Percentiles rank a stretch among this genome's conserved stretches.
These are phyloP conservation scores for Urocyon cinereoargenteus DNA, from an alignment of 2,797 vertebrate genomes.

Conservation along the genomic window DNA sequence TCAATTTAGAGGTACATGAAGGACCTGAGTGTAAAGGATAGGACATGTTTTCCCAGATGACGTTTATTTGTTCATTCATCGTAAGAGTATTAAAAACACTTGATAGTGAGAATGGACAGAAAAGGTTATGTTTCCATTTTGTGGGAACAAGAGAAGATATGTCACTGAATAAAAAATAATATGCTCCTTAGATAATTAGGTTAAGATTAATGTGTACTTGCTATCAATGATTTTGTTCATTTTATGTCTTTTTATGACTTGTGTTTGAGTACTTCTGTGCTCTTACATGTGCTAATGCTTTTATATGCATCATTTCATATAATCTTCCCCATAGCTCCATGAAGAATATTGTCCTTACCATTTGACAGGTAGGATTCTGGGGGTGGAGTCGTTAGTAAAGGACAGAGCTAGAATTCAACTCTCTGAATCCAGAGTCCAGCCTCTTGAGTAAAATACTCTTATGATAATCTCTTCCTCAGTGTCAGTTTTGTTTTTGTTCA, in stretches of 20 bases:
- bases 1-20: not conserved
- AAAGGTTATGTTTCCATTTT: constrained; percentile 12
- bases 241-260: not conserved
- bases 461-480: not conserved
- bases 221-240: not conserved
- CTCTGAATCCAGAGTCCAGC: not conserved
- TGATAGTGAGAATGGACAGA: not conserved
- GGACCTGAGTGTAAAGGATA: not conserved
- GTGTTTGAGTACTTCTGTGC: not conserved
- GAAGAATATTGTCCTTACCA: not conserved
- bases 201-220: not conserved
- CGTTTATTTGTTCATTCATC: not conserved
- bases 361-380: not conserved
- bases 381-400: not conserved
- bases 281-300: not conserved
- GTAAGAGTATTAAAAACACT: not conserved
- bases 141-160: not conserved
- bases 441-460: not conserved
- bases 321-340: not conserved
- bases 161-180: constrained; percentile 42
- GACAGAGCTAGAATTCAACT: constrained; percentile 7
- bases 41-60: not conserved
- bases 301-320: not conserved
- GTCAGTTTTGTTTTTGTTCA: not conserved
- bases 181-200: not conserved